A percentile compares a stretch with the other conserved stretches of the same genome.
Evolutionary conservation across 2,888 invertebrate genomes (phyloP).

Genomic region (Mythimna ferrago): DNA sequence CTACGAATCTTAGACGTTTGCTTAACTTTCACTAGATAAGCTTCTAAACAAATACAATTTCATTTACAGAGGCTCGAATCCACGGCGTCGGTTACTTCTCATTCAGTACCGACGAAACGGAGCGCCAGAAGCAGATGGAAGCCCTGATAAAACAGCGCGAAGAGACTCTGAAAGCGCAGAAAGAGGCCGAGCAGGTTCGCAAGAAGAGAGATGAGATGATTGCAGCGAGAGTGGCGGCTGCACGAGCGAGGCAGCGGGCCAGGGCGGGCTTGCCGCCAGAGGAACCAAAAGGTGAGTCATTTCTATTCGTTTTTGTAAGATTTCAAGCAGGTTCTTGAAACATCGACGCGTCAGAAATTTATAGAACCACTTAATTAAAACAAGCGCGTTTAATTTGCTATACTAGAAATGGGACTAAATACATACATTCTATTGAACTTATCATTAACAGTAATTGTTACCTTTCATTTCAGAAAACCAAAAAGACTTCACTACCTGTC

Average conservation of each 20-base stretch:
- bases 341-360: no score
- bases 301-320: not conserved
- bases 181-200: conserved; percentile 91
- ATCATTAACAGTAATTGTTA: not conserved
- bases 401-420: no score
- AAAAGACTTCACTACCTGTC: conserved; percentile 82
- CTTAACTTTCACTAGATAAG: not conserved
- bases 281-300: conserved; percentile 85
- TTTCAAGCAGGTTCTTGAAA: not conserved
- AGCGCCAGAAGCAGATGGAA: conserved; percentile 95
- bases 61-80: conserved; percentile 94
- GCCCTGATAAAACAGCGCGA: conserved; percentile 93
- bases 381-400: no score
- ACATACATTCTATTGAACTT: not conserved
- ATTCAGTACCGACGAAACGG: conserved; percentile 96
- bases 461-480: conserved; percentile 75
- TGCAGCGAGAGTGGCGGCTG: conserved; percentile 93
- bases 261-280: conserved; percentile 94
- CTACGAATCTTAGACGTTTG: not conserved
- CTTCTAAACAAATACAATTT: not conserved
- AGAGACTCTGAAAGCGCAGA: conserved; percentile 93
- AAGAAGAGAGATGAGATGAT: conserved; percentile 92
- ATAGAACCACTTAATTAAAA: no score
- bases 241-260: conserved; percentile 93
- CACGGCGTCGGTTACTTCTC: conserved; percentile 98